Evolutionary conservation across 2,113 vertebrate species (phyloP).

Genomic region (Cynopterus brachyotis): DNA sequence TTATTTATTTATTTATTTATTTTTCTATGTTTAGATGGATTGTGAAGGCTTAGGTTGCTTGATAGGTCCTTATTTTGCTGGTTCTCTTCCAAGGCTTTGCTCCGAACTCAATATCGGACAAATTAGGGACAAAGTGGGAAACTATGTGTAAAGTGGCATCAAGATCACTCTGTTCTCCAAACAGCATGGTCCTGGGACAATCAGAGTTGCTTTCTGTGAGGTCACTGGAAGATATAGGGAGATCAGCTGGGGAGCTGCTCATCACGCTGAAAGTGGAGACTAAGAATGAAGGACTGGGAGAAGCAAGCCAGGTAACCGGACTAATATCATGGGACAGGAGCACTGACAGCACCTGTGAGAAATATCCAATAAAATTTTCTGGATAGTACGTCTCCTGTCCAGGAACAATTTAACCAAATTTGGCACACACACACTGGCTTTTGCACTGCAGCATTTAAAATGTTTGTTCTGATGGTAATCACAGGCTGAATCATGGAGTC

Average conservation of each 20-base stretch:
- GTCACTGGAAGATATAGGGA: not conserved
- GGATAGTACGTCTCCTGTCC: not conserved
- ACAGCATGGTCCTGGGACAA: not conserved
- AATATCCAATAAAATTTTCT: not conserved
- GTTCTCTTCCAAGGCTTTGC: not conserved
- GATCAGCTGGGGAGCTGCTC: not conserved
- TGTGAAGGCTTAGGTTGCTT: not conserved
- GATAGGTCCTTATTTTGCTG: not conserved
- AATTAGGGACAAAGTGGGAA: not conserved
- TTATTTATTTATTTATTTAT: too few relatives aligned
- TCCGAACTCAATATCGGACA: not conserved
- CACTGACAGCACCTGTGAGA: not conserved
- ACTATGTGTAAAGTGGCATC: not conserved
- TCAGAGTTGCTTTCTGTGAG: not conserved
- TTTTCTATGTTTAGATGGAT: not conserved
- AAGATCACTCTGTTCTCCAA: not conserved
- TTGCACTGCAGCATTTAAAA: not conserved
- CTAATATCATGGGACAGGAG: rapidly evolving
- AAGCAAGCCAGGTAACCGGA: not conserved
- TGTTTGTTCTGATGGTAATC: not conserved
- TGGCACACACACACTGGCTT: not conserved
- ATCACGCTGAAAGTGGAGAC: too few relatives aligned
- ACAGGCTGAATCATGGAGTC: not conserved
- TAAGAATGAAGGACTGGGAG: not conserved
- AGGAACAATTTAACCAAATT: not conserved